Conservation (phyloP, 2,797 vertebrate genomes). For the Gymnothorax reevesii region DNA sequence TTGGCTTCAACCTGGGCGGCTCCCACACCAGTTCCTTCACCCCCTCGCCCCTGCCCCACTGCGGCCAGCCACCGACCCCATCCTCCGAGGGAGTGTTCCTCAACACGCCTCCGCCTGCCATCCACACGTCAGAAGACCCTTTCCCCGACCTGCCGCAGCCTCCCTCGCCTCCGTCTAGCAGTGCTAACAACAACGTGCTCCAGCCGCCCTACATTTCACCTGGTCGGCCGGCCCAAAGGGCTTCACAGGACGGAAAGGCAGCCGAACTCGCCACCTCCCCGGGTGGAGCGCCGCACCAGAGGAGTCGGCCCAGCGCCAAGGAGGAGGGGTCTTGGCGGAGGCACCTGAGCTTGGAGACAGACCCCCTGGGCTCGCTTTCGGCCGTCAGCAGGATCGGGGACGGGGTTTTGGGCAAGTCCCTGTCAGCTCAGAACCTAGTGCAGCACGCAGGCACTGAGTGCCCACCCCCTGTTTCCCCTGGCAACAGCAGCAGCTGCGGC, state of each 20-base stretch:
- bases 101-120: conserved; percentile 55
- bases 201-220: conserved; percentile 75
- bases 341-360: conserved; percentile 87
- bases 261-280: conserved; percentile 65
- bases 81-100: conserved; percentile 57
- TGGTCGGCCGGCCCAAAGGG: conserved; percentile 60
- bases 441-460: conserved; percentile 73
- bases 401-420: conserved; percentile 82
- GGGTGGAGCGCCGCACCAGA: conserved; percentile 56
- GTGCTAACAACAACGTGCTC: conserved; percentile 77
- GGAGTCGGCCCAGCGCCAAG: conserved; percentile 66
- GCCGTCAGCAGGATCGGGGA: conserved; percentile 60
- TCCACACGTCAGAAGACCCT: conserved; percentile 64
- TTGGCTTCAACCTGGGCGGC: conserved; percentile 76
- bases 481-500: conserved; percentile 60
- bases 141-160: conserved; percentile 69
- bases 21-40: conserved; percentile 73
- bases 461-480: conserved; percentile 70
- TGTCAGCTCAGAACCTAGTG: conserved; percentile 92
- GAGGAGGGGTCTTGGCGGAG: conserved; percentile 87
- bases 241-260: conserved; percentile 69
- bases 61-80: conserved; percentile 56
- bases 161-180: conserved; percentile 52
- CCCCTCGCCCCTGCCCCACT: conserved; percentile 58
- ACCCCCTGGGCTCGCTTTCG: conserved; percentile 70